phyloP scores from a whole-genome alignment of 2,113 vertebrate species.

The Alectura lathami region DNA sequence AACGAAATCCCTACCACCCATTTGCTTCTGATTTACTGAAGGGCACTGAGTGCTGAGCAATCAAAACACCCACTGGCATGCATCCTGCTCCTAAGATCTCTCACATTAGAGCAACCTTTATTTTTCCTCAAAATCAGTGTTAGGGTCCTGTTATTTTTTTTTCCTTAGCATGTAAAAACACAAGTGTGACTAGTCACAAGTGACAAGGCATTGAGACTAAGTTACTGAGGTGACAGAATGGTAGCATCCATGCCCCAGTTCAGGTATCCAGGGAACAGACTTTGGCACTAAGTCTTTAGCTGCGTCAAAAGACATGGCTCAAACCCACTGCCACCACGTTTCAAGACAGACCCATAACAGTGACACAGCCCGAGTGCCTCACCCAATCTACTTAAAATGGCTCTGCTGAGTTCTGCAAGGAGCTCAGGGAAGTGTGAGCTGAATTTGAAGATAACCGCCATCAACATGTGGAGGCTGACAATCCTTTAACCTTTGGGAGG shows the following conservation, averaged over 20 bases:
- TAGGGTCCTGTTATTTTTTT: background rate
- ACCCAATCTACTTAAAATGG: background rate
- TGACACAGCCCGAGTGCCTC: rapidly evolving
- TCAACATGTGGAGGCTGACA: background rate
- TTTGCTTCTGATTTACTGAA: background rate
- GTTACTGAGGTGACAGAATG: rapidly evolving
- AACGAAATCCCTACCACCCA: background rate
- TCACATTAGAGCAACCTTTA: background rate
- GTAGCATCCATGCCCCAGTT: rapidly evolving
- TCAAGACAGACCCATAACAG: background rate
- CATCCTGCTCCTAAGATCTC: background rate
- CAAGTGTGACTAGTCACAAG: background rate
- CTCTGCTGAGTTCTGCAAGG: background rate
- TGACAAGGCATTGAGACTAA: background rate
- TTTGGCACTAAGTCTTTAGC: background rate
- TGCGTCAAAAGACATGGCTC: background rate
- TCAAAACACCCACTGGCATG: background rate
- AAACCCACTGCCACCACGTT: background rate
- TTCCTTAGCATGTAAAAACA: background rate
- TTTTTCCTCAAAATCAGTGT: rapidly evolving
- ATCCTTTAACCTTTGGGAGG: background rate
- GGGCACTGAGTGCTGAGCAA: rapidly evolving
- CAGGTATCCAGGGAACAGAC: background rate
- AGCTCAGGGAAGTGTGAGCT: background rate
- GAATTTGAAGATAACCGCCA: background rate